Evolutionary conservation across 2,888 invertebrate species (phyloP).

Genomic region (Crossocerus cetratus): DNA sequence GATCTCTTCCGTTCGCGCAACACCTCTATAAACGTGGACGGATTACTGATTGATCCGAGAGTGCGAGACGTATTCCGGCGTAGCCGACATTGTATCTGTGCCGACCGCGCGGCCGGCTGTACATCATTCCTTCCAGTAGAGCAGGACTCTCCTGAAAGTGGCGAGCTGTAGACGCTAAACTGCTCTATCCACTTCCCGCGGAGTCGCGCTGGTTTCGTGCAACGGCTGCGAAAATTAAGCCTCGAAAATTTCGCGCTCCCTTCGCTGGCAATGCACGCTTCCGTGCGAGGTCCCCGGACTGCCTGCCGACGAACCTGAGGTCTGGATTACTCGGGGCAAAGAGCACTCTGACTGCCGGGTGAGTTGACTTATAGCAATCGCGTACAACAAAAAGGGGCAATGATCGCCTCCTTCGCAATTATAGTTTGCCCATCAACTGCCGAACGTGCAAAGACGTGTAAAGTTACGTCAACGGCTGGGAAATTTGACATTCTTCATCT

Average conservation of each 20-base stretch:
- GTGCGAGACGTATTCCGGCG: too few species aligned
- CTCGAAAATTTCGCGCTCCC: conserved; percentile 30
- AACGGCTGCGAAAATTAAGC: conserved; percentile 4
- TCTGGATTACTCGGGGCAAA: background rate
- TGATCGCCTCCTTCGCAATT: too few species aligned
- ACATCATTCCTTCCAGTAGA: background rate
- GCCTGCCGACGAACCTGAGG: conserved; percentile 12
- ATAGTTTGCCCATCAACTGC: too few species aligned
- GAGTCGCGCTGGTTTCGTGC: background rate
- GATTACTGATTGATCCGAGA: background rate
- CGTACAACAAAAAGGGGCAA: too few species aligned
- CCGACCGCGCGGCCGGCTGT: background rate
- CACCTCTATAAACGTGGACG: background rate
- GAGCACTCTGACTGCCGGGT: background rate
- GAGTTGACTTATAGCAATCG: background rate
- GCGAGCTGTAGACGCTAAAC: background rate
- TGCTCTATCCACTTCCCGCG: background rate
- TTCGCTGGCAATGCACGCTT: conserved; percentile 51
- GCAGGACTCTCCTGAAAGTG: background rate
- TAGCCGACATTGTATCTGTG: background rate
- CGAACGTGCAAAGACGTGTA: too few species aligned
- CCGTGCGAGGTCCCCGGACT: conserved; percentile 27
- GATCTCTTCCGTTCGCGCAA: background rate
- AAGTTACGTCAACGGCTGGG: too few species aligned
- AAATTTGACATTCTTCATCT: too few species aligned